Conservation (phyloP, 2,113 vertebrate genomes). For the Sakesphorus luctuosus region DNA sequence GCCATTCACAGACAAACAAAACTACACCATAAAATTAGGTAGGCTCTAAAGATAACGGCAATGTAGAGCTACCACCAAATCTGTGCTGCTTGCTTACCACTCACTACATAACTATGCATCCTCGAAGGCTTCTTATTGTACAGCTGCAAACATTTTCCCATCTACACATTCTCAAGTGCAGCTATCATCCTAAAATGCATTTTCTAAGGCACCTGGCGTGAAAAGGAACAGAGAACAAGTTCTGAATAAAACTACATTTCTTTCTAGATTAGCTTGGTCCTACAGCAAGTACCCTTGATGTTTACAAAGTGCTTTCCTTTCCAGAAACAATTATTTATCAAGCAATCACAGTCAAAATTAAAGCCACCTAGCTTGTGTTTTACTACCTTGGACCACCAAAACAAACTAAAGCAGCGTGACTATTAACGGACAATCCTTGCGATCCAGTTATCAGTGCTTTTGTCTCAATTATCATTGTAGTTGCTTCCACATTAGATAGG, state of each 20-base stretch:
- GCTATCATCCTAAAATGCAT: not conserved
- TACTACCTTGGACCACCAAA: not conserved
- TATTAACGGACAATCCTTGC: not conserved
- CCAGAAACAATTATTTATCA: not conserved
- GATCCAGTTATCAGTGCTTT: not conserved
- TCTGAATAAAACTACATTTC: not conserved
- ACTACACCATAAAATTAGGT: not conserved
- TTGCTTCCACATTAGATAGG: not conserved
- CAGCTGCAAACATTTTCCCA: not conserved
- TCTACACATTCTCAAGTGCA: not conserved
- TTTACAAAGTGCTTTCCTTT: not conserved
- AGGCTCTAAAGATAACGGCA: not conserved
- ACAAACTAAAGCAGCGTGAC: not conserved
- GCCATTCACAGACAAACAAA: not conserved
- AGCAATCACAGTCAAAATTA: not conserved
- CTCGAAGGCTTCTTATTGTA: not conserved
- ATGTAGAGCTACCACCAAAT: not conserved
- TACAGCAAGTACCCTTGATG: not conserved
- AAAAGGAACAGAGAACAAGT: not conserved
- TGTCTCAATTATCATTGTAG: not conserved
- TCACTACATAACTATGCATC: fast-evolving
- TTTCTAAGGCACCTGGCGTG: not conserved
- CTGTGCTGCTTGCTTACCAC: not conserved
- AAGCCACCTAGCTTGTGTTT: not conserved
- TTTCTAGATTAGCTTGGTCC: not conserved